Percentiles rank a stretch among this genome's conserved stretches.
Evolutionary conservation across 2,113 vertebrate genomes (phyloP).

Genomic region (Leucosticte australis): DNA sequence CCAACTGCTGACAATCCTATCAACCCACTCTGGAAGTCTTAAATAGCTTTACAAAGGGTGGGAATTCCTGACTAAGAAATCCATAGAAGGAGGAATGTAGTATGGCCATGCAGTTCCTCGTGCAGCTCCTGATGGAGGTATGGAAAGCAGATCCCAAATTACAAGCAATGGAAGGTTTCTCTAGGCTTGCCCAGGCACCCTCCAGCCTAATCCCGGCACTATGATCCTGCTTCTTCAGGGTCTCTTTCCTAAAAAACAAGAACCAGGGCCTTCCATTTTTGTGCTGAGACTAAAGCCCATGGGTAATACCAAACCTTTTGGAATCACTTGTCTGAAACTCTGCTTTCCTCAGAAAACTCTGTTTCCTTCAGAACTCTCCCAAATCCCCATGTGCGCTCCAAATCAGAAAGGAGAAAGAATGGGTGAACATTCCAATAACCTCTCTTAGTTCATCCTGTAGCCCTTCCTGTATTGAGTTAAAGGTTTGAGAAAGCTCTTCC

Average conservation of each 20-base stretch:
- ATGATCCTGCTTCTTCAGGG: not conserved
- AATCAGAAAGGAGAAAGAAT: not conserved
- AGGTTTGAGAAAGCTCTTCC: not conserved
- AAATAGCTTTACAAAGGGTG: not conserved
- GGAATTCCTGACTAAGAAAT: not conserved
- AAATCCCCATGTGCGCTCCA: not conserved
- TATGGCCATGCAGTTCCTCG: not conserved
- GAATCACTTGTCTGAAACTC: not conserved
- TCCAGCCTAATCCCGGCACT: not conserved
- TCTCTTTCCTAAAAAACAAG: not conserved
- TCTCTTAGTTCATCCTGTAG: not conserved
- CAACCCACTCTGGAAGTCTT: not conserved
- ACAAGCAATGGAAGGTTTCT: not conserved
- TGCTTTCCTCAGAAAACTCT: not conserved
- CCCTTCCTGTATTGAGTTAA: not conserved
- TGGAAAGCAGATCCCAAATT: not conserved
- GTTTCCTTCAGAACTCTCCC: not conserved
- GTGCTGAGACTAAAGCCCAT: not conserved
- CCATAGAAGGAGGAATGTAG: not conserved
- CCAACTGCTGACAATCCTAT: not conserved
- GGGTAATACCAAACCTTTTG: not conserved
- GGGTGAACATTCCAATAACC: fast-evolving
- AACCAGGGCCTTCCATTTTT: not conserved
- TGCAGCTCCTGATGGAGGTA: not conserved
- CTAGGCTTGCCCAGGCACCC: not conserved